Percentiles rank a stretch among this genome's conserved stretches.
phyloP scores from a whole-genome alignment of 1,140 invertebrate species.

The Cydia splendana region DNA sequence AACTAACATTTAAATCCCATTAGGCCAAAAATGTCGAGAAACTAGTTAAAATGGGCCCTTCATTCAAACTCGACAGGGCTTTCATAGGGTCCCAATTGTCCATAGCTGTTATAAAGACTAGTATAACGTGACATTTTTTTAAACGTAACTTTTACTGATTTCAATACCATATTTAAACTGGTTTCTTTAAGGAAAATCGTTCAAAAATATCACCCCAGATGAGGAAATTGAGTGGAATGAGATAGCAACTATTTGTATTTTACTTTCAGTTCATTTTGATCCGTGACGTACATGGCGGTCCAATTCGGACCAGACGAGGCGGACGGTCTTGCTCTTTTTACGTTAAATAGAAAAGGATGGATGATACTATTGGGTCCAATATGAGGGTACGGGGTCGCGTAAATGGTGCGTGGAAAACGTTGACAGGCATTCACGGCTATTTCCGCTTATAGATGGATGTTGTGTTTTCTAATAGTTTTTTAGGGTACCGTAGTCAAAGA shows the following conservation, averaged over 20 bases:
- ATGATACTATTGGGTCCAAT: not conserved
- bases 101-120: not conserved
- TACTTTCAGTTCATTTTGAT: constrained; percentile 28
- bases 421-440: constrained; percentile 1
- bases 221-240: constrained; percentile 31
- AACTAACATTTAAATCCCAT: not conserved
- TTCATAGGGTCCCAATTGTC: not conserved
- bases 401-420: constrained; percentile 10
- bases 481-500: too few relatives aligned
- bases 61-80: not conserved
- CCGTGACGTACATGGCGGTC: not conserved
- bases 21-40: not conserved
- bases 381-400: constrained; percentile 1
- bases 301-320: not conserved
- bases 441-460: not conserved
- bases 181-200: not conserved
- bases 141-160: not conserved
- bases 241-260: constrained; percentile 26
- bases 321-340: not conserved
- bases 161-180: not conserved
- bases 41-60: not conserved
- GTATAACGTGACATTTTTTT: not conserved
- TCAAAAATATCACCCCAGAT: not conserved
- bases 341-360: not conserved
- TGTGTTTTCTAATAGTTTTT: not conserved